Conservation (phyloP, 2,888 invertebrate species). For the Aporophyla lueneburgensis region DNA sequence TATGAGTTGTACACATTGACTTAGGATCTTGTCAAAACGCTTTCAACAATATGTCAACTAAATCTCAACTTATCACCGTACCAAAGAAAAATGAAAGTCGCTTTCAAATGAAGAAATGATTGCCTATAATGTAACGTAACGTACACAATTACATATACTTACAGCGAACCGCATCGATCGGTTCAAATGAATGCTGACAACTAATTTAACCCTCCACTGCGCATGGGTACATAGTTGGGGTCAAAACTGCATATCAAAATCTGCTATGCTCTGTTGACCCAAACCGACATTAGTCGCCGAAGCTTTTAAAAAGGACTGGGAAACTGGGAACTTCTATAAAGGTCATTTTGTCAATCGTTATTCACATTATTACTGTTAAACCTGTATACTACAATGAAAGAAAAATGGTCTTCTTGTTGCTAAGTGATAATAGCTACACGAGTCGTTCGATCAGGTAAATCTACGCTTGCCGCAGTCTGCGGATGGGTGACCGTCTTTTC, state of each 20-base stretch:
- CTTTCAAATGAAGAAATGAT: conserved; percentile 12
- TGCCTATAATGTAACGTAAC: conserved; percentile 20
- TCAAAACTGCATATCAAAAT: conserved; percentile 39
- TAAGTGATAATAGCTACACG: too few species aligned
- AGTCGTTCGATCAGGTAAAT: too few species aligned
- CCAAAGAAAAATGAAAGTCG: background rate
- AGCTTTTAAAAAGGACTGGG: conserved; percentile 12
- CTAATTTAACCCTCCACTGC: conserved; percentile 50
- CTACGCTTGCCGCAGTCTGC: too few species aligned
- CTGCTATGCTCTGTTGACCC: conserved; percentile 42
- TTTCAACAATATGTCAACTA: background rate
- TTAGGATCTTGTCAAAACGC: background rate
- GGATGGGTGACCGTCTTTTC: too few species aligned
- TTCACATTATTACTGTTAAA: too few species aligned
- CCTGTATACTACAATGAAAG: too few species aligned
- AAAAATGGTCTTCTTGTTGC: too few species aligned
- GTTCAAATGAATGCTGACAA: conserved; percentile 34
- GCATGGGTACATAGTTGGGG: conserved; percentile 41
- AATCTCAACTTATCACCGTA: background rate
- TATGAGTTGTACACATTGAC: background rate
- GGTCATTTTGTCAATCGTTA: background rate
- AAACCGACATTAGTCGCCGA: conserved; percentile 15
- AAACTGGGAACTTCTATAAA: conserved; percentile 13
- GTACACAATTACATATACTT: background rate
- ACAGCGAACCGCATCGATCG: conserved; percentile 23